phyloP scores from a whole-genome alignment of 2,888 invertebrate genomes.

The Leptopterna dolabrata region DNA sequence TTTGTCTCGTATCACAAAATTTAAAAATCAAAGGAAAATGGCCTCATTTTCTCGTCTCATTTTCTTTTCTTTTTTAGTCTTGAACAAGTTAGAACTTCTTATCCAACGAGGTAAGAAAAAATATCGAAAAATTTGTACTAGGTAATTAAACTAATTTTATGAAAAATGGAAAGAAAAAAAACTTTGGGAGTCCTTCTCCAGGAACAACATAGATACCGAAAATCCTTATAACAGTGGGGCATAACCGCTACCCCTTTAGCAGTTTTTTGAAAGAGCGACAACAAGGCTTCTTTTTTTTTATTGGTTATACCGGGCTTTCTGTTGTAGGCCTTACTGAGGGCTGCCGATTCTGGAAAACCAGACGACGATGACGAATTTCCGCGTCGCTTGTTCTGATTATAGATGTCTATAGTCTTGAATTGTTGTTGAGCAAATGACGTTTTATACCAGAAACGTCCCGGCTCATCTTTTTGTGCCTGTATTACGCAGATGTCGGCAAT shows the following conservation, averaged over 20 bases:
- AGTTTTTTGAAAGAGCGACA: slow-evolving; percentile 3
- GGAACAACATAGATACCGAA: too few relatives aligned
- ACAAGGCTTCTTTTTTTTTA: background rate
- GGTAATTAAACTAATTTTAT: too few relatives aligned
- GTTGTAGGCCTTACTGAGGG: background rate
- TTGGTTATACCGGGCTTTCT: slow-evolving; percentile 6
- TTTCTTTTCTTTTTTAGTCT: too few relatives aligned
- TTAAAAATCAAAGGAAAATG: too few relatives aligned
- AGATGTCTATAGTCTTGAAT: slow-evolving; percentile 1
- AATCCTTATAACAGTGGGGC: slow-evolving; percentile 13
- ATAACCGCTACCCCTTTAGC: slow-evolving; percentile 10
- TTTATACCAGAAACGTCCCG: background rate
- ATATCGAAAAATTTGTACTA: too few relatives aligned
- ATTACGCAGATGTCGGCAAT: slow-evolving; percentile 15
- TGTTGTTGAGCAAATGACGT: background rate
- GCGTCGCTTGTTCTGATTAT: background rate
- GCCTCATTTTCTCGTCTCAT: too few relatives aligned
- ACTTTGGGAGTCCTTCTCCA: too few relatives aligned
- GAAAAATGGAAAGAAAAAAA: too few relatives aligned
- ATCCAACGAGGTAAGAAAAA: too few relatives aligned
- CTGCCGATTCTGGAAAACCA: background rate
- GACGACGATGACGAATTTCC: too few relatives aligned
- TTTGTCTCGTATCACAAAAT: too few relatives aligned
- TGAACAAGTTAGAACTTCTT: too few relatives aligned
- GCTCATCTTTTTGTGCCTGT: slow-evolving; percentile 8